Evolutionary conservation across 2,888 invertebrate genomes (phyloP), one percentile per base, ranked within the genome.

Genomic region (Lepidonotus clava): DNA sequence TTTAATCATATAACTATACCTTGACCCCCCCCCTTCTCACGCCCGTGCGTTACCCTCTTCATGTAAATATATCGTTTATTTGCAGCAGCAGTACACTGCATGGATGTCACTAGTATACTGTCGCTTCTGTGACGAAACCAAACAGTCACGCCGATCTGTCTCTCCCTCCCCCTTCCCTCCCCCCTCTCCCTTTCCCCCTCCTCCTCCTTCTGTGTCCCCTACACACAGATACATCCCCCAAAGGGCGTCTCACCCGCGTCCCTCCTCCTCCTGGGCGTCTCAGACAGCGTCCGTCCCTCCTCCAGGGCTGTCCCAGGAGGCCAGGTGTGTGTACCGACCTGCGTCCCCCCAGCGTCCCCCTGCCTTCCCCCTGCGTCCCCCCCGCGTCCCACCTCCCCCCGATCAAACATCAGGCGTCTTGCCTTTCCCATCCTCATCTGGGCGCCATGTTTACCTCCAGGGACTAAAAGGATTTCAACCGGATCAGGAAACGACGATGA

Each of bases 401-500:
- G 61, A 32, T 61, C 61, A 61, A 61, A 61, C 61, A 61, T 2
- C 11, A 24, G 28, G n/a, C 24, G 61, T 61, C 61, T 61, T 61
- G 28, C 24, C 28, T 61, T 61, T 28, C 61, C 32, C 61, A 28
- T 32, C 32, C 61, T 61, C 61, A 61, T 61, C 61, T 61, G 61
- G 28, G 24, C 61, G 61, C 24, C 1, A 18, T 61, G 28, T 61
- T 61, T 61, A 24, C 61, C 24, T 24, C 61, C n/a, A 24, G 61
- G n/a, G 61, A 61, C 61, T 61, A 28, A 61, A 61, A 61, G 61
- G 61, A 61, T 61, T 61, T 24, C 61, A 28, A 32, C 61, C 61
- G 61, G 61, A 61, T 61, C 32, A 61, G 61, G 28, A 61, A 61
- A 61, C 61, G 61, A 61, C 61, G 61, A 61, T 61, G 61, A 61